A percentile compares a stretch with the other conserved stretches of the same genome.
Evolutionary conservation across 2,113 vertebrate genomes (phyloP).

Genomic region (Caranx melampygus): DNA sequence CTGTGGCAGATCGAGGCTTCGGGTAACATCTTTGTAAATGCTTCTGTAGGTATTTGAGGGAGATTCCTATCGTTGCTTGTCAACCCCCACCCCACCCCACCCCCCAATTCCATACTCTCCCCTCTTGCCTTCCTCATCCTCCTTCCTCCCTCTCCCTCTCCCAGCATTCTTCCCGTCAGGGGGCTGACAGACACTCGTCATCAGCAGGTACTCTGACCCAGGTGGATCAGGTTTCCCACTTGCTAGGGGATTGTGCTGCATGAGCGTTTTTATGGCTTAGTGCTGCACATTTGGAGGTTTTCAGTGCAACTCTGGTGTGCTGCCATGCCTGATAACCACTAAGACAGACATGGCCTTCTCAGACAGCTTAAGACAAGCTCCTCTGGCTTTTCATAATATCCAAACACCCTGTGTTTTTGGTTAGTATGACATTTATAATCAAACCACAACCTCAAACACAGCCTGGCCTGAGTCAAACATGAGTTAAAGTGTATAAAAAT

Average conservation of each 20-base stretch:
- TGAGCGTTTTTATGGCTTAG: conserved; percentile 75
- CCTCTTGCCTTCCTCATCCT: conserved; percentile 24
- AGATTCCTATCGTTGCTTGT: conserved; percentile 46
- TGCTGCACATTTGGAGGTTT: conserved; percentile 67
- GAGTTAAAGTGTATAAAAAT: neutral
- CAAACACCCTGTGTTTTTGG: conserved; percentile 18
- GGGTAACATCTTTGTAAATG: conserved; percentile 50
- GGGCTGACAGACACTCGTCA: conserved; percentile 81
- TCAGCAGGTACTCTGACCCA: conserved; percentile 77
- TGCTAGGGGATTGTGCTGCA: conserved; percentile 70
- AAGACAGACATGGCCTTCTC: conserved; percentile 41
- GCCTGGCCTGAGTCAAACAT: neutral
- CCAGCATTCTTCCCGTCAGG: conserved; percentile 71
- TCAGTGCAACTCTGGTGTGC: conserved; percentile 53
- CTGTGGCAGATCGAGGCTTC: conserved; percentile 18
- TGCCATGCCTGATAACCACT: conserved; percentile 68
- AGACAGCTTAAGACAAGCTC: conserved; percentile 50
- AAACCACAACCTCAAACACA: neutral
- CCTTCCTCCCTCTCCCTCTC: conserved; percentile 29
- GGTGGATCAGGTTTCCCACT: conserved; percentile 78
- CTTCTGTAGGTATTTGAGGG: conserved; percentile 43
- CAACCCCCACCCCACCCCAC: neutral
- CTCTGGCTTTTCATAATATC: conserved; percentile 12
- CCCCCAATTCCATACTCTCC: neutral
- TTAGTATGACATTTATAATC: conserved; percentile 19